phyloP scores from a whole-genome alignment of 2,797 vertebrate species.

The Hemibagrus guttatus region DNA sequence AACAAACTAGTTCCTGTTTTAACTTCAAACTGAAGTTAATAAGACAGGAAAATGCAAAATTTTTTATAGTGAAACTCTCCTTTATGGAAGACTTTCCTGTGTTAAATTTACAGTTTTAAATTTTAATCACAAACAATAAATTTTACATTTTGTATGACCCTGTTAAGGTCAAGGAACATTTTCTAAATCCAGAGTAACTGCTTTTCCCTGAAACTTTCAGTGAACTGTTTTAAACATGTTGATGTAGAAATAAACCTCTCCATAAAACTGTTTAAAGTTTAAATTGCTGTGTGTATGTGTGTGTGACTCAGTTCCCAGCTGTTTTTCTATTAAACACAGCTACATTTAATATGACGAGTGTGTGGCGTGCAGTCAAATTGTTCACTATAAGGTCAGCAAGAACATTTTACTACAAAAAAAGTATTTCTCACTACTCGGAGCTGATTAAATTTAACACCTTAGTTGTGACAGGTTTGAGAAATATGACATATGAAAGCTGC shows the following conservation, averaged over 20 bases:
- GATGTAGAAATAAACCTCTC: constrained; percentile 56
- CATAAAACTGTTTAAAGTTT: constrained; percentile 31
- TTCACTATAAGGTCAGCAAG: constrained; percentile 6
- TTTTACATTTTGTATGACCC: background rate
- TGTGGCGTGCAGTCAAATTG: background rate
- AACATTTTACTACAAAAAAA: background rate
- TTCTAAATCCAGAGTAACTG: constrained; percentile 1
- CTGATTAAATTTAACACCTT: background rate
- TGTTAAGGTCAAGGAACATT: background rate
- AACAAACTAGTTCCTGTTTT: background rate
- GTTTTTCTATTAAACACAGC: constrained; percentile 8
- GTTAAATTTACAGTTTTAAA: background rate
- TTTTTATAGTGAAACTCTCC: background rate
- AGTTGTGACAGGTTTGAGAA: background rate
- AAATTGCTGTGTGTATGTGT: constrained; percentile 50
- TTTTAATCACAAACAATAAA: background rate
- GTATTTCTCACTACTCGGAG: background rate
- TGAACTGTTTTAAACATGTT: constrained; percentile 53
- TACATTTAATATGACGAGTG: background rate
- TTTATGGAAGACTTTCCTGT: background rate
- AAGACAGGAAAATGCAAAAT: background rate
- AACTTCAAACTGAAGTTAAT: background rate
- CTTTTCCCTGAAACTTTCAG: background rate
- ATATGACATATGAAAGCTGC: background rate
- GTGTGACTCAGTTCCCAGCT: constrained; percentile 49